These are phyloP conservation scores for Parotia lawesii DNA, from an alignment of 2,113 vertebrate genomes.

Conservation along the genomic window DNA sequence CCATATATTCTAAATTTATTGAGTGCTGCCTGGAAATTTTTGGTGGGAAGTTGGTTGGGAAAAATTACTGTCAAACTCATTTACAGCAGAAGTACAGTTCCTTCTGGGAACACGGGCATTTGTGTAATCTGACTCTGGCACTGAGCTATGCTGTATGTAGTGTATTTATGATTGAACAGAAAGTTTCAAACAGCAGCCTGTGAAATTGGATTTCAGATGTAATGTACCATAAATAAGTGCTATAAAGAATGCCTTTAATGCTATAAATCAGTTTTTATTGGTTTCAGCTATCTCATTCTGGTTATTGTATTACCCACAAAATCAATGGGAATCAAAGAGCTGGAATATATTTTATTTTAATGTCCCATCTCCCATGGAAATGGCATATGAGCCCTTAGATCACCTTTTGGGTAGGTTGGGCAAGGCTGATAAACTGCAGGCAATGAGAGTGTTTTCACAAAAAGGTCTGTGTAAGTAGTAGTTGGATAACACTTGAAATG, in stretches of 20 bases:
- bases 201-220: conserved; percentile 85
- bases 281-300: conserved; percentile 82
- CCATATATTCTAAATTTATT: conserved; percentile 59
- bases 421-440: conserved; percentile 60
- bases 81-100: conserved; percentile 69
- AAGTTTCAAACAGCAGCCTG: conserved; percentile 81
- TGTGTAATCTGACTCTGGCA: conserved; percentile 76
- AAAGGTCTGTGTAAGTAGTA: conserved; percentile 54
- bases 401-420: conserved; percentile 69
- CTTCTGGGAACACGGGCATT: conserved; percentile 70
- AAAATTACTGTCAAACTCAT: conserved; percentile 72
- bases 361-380: conserved; percentile 73
- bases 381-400: conserved; percentile 68
- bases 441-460: conserved; percentile 18
- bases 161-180: conserved; percentile 82
- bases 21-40: conserved; percentile 65
- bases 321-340: conserved; percentile 81
- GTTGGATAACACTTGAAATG: neutral
- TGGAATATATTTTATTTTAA: conserved; percentile 83
- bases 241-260: conserved; percentile 82
- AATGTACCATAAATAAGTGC: conserved; percentile 85
- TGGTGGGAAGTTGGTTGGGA: conserved; percentile 66
- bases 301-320: conserved; percentile 82
- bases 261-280: conserved; percentile 84
- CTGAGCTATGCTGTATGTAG: conserved; percentile 73